These are phyloP conservation scores for Mythimna vitellina DNA, from an alignment of 2,888 invertebrate species.

Conservation along the genomic window DNA sequence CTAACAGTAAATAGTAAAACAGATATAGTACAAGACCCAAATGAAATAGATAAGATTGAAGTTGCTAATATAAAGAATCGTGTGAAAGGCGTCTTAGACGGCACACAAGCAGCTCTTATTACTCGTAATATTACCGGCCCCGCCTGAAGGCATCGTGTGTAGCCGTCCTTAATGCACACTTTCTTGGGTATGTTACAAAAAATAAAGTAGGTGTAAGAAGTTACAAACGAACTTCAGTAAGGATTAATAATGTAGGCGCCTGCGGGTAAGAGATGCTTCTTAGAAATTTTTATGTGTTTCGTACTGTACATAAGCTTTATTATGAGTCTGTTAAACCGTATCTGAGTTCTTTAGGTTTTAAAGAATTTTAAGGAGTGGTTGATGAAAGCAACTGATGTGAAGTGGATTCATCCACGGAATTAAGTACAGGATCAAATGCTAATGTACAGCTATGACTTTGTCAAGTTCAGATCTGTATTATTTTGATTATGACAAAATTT, in stretches of 20 bases:
- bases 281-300: conserved; percentile 44
- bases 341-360: conserved; percentile 3
- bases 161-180: conserved; percentile 64
- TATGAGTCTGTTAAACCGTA: conserved; percentile 19
- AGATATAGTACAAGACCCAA: conserved; percentile 41
- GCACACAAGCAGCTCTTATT: conserved; percentile 51
- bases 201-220: conserved; percentile 58
- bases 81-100: conserved; percentile 46
- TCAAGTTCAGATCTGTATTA: background rate
- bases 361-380: background rate
- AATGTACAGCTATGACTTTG: background rate
- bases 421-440: background rate
- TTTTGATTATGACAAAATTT: conserved; percentile 11
- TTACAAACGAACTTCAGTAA: conserved; percentile 50
- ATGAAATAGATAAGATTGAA: conserved; percentile 43
- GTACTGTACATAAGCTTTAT: conserved; percentile 17
- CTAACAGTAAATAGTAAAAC: conserved; percentile 14
- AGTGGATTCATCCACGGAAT: background rate
- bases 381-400: background rate
- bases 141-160: conserved; percentile 65
- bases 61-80: conserved; percentile 33
- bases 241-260: conserved; percentile 59
- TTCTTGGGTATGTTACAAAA: conserved; percentile 69
- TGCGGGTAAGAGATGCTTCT: conserved; percentile 42
- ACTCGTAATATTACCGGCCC: conserved; percentile 48